phyloP scores from a whole-genome alignment of 2,113 vertebrate genomes.

The Caloenas nicobarica region DNA sequence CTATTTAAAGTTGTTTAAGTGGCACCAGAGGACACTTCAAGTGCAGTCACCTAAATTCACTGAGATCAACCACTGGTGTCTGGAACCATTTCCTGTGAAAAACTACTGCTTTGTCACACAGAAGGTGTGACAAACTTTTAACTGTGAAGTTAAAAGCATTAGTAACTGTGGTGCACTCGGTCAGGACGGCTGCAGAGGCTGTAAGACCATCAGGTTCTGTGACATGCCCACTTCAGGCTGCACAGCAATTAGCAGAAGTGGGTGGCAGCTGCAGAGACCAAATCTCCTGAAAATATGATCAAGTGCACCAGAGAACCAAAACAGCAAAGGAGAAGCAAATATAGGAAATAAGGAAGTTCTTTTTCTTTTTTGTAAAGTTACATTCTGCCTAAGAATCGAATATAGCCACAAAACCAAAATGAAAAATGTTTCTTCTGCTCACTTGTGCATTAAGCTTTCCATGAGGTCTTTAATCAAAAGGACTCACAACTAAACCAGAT shows the following conservation, averaged over 20 bases:
- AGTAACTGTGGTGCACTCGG: not conserved
- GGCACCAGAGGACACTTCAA: not conserved
- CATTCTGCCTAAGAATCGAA: not conserved
- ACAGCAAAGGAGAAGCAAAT: not conserved
- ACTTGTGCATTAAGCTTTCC: not conserved
- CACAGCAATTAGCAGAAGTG: rapidly evolving
- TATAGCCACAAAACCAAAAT: not conserved
- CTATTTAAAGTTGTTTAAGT: not conserved
- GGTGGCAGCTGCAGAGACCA: not conserved
- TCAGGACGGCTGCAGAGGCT: not conserved
- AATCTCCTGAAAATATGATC: slow-evolving; percentile 75
- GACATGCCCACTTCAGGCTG: not conserved
- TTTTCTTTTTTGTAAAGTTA: not conserved
- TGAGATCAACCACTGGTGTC: not conserved
- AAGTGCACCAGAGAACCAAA: slow-evolving; percentile 75
- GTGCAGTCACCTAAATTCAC: not conserved
- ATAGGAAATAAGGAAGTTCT: not conserved
- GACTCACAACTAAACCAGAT: not conserved
- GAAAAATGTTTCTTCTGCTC: not conserved
- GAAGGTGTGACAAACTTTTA: rapidly evolving
- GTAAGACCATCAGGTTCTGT: not conserved
- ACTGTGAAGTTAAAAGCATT: too few species aligned
- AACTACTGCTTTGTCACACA: rapidly evolving
- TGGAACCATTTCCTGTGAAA: not conserved
- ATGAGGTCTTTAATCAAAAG: not conserved